Percentiles rank a stretch among this genome's conserved stretches.
Evolutionary conservation across 2,113 vertebrate genomes (phyloP).

Genomic region (Trinectes maculatus): DNA sequence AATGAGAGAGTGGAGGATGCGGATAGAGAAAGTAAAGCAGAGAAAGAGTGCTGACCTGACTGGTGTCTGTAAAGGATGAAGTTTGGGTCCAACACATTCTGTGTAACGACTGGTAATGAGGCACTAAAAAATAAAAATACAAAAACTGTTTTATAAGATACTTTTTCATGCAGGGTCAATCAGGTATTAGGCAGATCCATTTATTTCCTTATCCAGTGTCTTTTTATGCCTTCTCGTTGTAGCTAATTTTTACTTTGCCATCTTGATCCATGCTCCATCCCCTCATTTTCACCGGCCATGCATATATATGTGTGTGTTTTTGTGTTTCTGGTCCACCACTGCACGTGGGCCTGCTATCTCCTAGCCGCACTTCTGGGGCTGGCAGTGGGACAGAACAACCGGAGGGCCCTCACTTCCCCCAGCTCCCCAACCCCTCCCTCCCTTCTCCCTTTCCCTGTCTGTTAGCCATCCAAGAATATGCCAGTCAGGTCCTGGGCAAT

Average conservation of each 20-base stretch:
- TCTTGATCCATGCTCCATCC: slow-evolving; percentile 37
- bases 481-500: slow-evolving; percentile 76
- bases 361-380: slow-evolving; percentile 79
- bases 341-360: slow-evolving; percentile 77
- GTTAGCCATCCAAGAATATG: slow-evolving; percentile 78
- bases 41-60: slow-evolving; percentile 63
- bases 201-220: neutral
- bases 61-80: slow-evolving; percentile 42
- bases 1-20: slow-evolving; percentile 70
- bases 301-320: slow-evolving; percentile 38
- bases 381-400: slow-evolving; percentile 77
- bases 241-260: slow-evolving; percentile 18
- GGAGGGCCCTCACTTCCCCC: slow-evolving; percentile 74
- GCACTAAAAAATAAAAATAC: too few species aligned
- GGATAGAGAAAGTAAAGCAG: slow-evolving; percentile 55
- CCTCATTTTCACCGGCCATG: slow-evolving; percentile 31
- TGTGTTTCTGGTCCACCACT: slow-evolving; percentile 52
- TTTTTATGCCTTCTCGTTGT: neutral
- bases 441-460: slow-evolving; percentile 59
- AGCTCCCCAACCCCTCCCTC: slow-evolving; percentile 56
- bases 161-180: slow-evolving; percentile 29
- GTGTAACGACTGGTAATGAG: too few species aligned
- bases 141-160: slow-evolving; percentile 7
- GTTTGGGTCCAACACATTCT: slow-evolving; percentile 41
- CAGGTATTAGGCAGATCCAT: slow-evolving; percentile 15